Evolutionary conservation across 2,797 vertebrate species (phyloP), one percentile per base, ranked within the genome.

Genomic region (Hylomyscus alleni): DNA sequence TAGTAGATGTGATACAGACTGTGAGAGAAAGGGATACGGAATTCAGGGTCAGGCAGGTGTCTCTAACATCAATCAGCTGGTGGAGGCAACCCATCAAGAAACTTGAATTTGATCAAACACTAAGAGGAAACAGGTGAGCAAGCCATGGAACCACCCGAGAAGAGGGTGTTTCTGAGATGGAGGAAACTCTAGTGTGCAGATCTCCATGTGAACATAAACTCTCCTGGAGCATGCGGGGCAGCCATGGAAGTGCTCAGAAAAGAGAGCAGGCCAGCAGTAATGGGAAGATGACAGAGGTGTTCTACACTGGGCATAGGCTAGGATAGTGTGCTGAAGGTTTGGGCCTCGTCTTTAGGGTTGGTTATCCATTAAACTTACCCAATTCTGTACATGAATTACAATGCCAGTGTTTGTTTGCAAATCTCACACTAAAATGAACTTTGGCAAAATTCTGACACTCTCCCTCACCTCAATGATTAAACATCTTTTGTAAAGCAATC

Each of bases 201-300:
- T 56, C 47, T 87, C 54, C 14, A 92, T 69, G 58, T 29, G 4
- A 34, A 26, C 19, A 0, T 1, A 0, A n/a, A n/a, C 75, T 84
- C 58, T 0, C 22, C 37, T 26, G 62, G 73, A 86, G 22, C 67
- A 65, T 5, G 5, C 15, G 58, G 22, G 37, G 1, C 11, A 1
- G 22, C 3, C 1, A 22, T 12, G 7, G 20, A 24, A 52, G n/a
- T 7, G 1, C n/a, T 14, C 4, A 60, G 22, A 65, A 69, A 44
- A 40, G 34, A 60, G 1, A 8, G 54, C 50, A 84, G 9, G 12
- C 24, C 6, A 20, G 34, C 17, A 37, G 34, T 0, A 4, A 3
- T 0, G 26, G 12, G 2, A 44, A 24, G 67, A 0, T 1, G 10
- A 56, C 11, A 0, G 9, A 44, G 29, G 58, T 52, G 17, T 15